Percentiles rank a stretch among this genome's conserved stretches.
Evolutionary conservation across 92 coral and sea anemone genomes (phyloP).

Genomic region (Bergia sp.): DNA sequence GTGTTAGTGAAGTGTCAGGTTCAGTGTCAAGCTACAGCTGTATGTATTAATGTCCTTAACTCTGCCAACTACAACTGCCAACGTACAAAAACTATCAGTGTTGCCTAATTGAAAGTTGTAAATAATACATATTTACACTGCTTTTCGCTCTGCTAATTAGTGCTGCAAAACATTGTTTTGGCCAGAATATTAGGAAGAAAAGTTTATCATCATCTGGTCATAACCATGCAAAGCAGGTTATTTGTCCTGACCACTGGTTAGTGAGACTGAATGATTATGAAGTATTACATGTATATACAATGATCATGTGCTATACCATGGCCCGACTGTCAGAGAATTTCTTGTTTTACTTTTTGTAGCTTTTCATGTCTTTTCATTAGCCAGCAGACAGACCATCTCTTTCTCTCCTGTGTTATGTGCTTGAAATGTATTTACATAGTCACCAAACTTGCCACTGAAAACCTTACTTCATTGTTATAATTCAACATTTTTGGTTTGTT

Average conservation of each 20-base stretch:
- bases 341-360: background rate
- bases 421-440: background rate
- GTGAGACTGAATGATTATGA: background rate
- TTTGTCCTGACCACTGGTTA: background rate
- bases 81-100: background rate
- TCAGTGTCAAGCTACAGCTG: too few species aligned
- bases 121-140: background rate
- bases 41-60: background rate
- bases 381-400: background rate
- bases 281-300: background rate
- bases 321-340: too few species aligned
- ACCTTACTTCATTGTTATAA: background rate
- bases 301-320: background rate
- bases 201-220: background rate
- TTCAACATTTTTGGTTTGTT: background rate
- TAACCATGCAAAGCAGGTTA: background rate
- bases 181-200: background rate
- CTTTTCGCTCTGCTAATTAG: background rate
- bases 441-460: background rate
- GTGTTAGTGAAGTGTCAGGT: background rate
- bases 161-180: background rate
- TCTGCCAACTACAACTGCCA: background rate
- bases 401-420: background rate
- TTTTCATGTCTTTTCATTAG: background rate
- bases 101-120: background rate